Conservation (phyloP, 2,113 vertebrate species). For the Triplophysa dalaica region DNA sequence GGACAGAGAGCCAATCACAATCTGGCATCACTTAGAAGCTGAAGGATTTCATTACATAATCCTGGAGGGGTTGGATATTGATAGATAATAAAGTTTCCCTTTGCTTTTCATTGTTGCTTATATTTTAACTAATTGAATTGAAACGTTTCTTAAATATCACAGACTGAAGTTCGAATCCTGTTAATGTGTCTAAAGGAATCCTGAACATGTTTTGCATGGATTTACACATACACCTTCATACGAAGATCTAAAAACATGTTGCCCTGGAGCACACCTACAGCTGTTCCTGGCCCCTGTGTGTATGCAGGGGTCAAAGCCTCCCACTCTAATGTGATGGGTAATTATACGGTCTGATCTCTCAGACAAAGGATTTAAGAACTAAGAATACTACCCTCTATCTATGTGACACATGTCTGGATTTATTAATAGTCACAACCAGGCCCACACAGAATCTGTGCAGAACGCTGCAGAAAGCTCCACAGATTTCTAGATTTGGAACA, state of each 20-base stretch:
- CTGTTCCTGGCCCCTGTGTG: conserved; percentile 62
- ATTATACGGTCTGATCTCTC: conserved; percentile 79
- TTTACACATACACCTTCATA: not conserved
- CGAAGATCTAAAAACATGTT: conserved; percentile 21
- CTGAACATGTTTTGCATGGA: not conserved
- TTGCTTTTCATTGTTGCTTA: not conserved
- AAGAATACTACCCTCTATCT: conserved; percentile 66
- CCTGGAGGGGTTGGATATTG: not conserved
- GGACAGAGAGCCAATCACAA: conserved; percentile 29
- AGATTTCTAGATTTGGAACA: no score
- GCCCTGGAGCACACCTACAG: conserved; percentile 68
- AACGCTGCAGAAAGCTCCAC: no score
- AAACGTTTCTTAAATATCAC: not conserved
- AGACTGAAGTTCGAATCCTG: no score
- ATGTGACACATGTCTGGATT: conserved; percentile 55
- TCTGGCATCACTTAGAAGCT: not conserved
- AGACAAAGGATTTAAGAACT: conserved; percentile 73
- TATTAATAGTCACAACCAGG: conserved; percentile 48
- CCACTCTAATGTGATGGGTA: conserved; percentile 74
- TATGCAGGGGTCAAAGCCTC: conserved; percentile 60
- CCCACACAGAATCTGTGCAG: no score
- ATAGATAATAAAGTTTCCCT: not conserved
- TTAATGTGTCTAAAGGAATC: no score
- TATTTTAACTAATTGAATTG: not conserved
- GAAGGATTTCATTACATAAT: conserved; percentile 9